Evolutionary conservation across 2,113 vertebrate genomes (phyloP).

Genomic region (Austrofundulus limnaeus): DNA sequence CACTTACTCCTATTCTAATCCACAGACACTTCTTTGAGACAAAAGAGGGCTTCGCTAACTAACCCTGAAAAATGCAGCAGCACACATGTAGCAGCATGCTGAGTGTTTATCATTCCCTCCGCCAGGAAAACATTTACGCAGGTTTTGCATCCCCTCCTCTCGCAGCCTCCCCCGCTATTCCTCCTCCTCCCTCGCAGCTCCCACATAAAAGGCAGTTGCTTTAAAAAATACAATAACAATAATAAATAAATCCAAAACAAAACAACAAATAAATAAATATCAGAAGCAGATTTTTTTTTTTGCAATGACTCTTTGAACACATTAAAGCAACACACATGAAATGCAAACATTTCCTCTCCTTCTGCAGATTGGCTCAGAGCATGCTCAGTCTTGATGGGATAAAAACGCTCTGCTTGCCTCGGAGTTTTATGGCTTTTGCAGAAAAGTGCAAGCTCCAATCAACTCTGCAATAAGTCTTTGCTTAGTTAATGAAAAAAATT

Average conservation of each 20-base stretch:
- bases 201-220: slow-evolving; percentile 26
- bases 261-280: slow-evolving; percentile 6
- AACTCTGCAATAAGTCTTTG: slow-evolving; percentile 1
- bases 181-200: neutral
- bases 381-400: slow-evolving; percentile 13
- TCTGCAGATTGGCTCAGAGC: slow-evolving; percentile 14
- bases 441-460: slow-evolving; percentile 15
- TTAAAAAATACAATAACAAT: too few relatives aligned
- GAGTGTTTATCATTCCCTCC: slow-evolving; percentile 12
- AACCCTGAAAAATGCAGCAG: slow-evolving; percentile 51
- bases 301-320: slow-evolving; percentile 11
- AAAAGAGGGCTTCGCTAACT: slow-evolving; percentile 10
- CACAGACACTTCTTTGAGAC: slow-evolving; percentile 34
- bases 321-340: slow-evolving; percentile 37
- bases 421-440: neutral
- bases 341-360: slow-evolving; percentile 21
- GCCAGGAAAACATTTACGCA: slow-evolving; percentile 21
- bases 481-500: neutral
- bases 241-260: slow-evolving; percentile 4
- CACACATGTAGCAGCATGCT: slow-evolving; percentile 17
- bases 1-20: slow-evolving; percentile 33
- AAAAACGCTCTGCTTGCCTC: slow-evolving; percentile 9
- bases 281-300: slow-evolving; percentile 8
- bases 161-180: neutral
- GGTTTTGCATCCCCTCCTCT: neutral